A percentile compares a stretch with the other conserved stretches of the same genome.
These are phyloP conservation scores for Poecilia picta DNA, from an alignment of 2,797 vertebrate genomes.

Conservation along the genomic window DNA sequence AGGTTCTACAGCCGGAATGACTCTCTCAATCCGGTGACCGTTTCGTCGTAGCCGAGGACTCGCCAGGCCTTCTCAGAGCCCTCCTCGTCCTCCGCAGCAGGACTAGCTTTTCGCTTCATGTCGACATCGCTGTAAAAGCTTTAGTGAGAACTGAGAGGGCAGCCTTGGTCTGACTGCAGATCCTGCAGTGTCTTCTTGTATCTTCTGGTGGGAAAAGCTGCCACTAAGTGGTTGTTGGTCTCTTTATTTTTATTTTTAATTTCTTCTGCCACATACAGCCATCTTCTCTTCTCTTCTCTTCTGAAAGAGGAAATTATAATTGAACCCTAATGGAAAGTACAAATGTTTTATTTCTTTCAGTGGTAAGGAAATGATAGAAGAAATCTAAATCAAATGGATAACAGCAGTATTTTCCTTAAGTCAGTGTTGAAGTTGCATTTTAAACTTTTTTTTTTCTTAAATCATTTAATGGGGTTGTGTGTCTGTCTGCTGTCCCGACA, in stretches of 20 bases:
- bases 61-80: conserved; percentile 36
- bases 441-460: conserved; percentile 70
- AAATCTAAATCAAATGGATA: conserved; percentile 30
- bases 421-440: conserved; percentile 82
- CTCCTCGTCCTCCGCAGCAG: conserved; percentile 52
- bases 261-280: conserved; percentile 65
- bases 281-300: conserved; percentile 81
- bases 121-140: conserved; percentile 62
- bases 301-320: conserved; percentile 71
- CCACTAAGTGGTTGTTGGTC: conserved; percentile 74
- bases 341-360: conserved; percentile 51
- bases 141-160: conserved; percentile 58
- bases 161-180: conserved; percentile 61
- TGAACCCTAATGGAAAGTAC: conserved; percentile 67
- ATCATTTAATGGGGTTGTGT: conserved; percentile 62
- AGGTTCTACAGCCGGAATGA: conserved; percentile 95
- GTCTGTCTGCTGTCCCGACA: conserved; percentile 47
- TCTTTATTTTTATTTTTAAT: conserved; percentile 30
- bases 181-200: conserved; percentile 62
- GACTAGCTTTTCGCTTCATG: conserved; percentile 68
- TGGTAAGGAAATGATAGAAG: conserved; percentile 22
- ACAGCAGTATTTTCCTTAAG: conserved; percentile 62
- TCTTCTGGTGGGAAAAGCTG: conserved; percentile 69
- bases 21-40: conserved; percentile 91
- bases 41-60: conserved; percentile 89